A percentile compares a stretch with the other conserved stretches of the same genome.
These are phyloP conservation scores for Ophonus ardosiacus DNA, from an alignment of 2,888 invertebrate genomes.

Conservation along the genomic window DNA sequence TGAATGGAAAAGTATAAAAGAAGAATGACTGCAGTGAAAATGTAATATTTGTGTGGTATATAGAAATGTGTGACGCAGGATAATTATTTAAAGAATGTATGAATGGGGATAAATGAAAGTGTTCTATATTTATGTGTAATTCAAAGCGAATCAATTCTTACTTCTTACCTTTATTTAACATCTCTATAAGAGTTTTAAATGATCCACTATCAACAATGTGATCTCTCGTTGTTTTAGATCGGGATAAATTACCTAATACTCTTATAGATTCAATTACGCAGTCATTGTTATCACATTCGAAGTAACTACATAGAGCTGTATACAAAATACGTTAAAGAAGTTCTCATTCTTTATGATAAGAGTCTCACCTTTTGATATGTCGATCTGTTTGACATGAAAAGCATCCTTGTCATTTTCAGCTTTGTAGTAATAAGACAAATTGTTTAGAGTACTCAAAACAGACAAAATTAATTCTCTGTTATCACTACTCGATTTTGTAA, in stretches of 20 bases:
- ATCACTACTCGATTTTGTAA: constrained; percentile 77
- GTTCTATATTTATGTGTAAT: too few species aligned
- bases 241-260: constrained; percentile 89
- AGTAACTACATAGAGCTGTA: constrained; percentile 75
- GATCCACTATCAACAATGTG: constrained; percentile 84
- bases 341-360: background rate
- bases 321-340: background rate
- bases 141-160: too few species aligned
- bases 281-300: constrained; percentile 76
- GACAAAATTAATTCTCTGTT: constrained; percentile 87
- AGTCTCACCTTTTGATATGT: constrained; percentile 76
- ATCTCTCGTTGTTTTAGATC: constrained; percentile 82
- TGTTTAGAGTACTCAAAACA: constrained; percentile 89
- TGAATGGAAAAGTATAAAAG: too few species aligned
- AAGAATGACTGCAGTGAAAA: too few species aligned
- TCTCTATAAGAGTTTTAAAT: constrained; percentile 79
- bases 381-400: constrained; percentile 76
- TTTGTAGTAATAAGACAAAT: constrained; percentile 87
- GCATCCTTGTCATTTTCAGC: constrained; percentile 74
- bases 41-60: too few species aligned
- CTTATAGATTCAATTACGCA: constrained; percentile 85
- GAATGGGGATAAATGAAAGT: too few species aligned
- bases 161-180: constrained; percentile 78
- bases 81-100: too few species aligned
- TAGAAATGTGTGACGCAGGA: too few species aligned